Evolutionary conservation across 2,113 vertebrate genomes (phyloP).

Genomic region (Rhynchopsitta pachyrhyncha): DNA sequence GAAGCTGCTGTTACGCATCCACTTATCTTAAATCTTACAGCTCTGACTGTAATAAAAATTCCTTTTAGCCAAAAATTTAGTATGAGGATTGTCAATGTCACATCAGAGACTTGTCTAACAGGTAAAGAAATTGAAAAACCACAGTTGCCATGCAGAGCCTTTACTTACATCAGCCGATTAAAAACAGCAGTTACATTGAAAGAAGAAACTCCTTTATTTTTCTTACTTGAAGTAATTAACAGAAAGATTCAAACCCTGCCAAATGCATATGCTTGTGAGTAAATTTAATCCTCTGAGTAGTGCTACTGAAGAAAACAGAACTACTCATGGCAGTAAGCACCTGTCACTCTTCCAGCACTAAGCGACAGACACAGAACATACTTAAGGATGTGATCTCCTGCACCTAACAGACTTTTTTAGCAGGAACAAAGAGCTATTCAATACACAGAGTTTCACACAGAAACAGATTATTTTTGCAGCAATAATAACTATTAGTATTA

Average conservation of each 20-base stretch:
- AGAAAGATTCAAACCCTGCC: background rate
- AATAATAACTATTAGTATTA: background rate
- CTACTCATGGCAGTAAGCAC: background rate
- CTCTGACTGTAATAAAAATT: background rate
- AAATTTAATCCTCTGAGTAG: slow-evolving; percentile 2
- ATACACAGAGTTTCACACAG: background rate
- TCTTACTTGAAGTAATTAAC: background rate
- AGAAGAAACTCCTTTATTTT: background rate
- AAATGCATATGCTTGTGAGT: background rate
- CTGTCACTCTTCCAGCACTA: background rate
- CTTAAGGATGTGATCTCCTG: background rate
- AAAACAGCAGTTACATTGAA: background rate
- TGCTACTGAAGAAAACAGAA: background rate
- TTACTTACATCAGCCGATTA: background rate
- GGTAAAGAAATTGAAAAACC: background rate
- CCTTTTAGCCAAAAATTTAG: background rate
- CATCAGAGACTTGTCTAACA: background rate
- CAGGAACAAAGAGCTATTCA: background rate
- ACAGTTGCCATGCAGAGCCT: background rate
- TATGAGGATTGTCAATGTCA: background rate
- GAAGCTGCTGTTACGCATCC: background rate
- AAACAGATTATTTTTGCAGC: background rate
- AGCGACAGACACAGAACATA: background rate
- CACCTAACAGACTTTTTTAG: background rate
- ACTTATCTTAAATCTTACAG: background rate